Base-by-base conservation (phyloP, 2,888 invertebrate species). In the Brenthis ino region DNA sequence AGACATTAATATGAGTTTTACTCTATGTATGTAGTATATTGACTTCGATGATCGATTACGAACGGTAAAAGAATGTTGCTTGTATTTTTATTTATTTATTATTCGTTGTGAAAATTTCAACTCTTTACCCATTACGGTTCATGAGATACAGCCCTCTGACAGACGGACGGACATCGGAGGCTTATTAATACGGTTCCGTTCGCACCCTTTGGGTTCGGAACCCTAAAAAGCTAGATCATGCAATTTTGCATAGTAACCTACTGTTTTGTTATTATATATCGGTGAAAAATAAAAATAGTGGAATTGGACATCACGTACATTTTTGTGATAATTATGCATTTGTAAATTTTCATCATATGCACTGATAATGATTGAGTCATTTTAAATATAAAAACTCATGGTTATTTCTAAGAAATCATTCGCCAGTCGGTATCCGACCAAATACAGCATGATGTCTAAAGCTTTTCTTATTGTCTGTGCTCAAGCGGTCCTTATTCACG, bases 401-500 rank as follows among this genome's bases (percentile, higher is more conserved):
- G 16, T 3, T 16, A 11, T 33, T 61, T 61, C 61, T 48, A 14
- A 12, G 47, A 24, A 51, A 61, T 51, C 61, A 61, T 61, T 61
- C 61, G 50, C 61, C 20, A 53, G 13, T 50, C 20, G 14, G 58
- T 57, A 56, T 54, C 58, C 24, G 1, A 24, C 47, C 14, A 53
- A 4, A 57, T 16, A 65, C 50, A 47, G 68, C 50, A 77, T 68
- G 65, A 76, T 80, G 78, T 71, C 75, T 56, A 79, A 78, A 69
- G 65, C 72, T 58, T 68, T 78, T n/a, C 55, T 79, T 33, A 67
- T 75, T 16, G 57, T 80, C 72, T 79, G 77, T 73, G 77, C 77
- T 47, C 76, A 77, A 63, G 79, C 77, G n/a, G 67, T 78, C 43
- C 61, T 79, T 51, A 70, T 75, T 55, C 79, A 81, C 77, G 81